Base-by-base conservation (phyloP, 1,140 invertebrate genomes). In the Aphelinus certus region DNA sequence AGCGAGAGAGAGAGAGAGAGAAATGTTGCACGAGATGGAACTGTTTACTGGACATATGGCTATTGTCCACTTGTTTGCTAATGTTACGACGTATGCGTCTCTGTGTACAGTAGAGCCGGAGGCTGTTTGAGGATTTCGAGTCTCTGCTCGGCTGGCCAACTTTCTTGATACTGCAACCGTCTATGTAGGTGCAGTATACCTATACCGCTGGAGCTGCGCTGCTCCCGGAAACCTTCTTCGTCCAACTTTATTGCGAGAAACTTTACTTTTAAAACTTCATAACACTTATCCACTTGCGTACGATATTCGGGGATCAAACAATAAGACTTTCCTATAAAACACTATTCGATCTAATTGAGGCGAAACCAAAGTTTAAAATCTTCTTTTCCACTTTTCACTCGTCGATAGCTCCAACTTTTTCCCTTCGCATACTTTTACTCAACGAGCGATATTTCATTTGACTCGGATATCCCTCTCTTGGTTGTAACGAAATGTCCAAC, bases 61-160 rank as follows among this genome's bases (percentile, higher is more conserved):
- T 56, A 55, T 56, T 67, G 65, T 55, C 51, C 43, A 43, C 53
- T 67, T 56, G 65, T 67, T 56, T 56, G 51, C 65, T 9, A 56
- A 56, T 57, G 53, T 67, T 56, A 67, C 51, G 65, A 46, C 65
- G 65, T 56, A 56, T n/a, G 53, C 42, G 53, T 45, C n/a, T 26
- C 26, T 7, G 45, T 7, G 64, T 66, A 53, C 42, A 67, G 53
- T 42, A 6, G 53, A 55, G 65, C 65, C 43, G 5, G 1, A 10
- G 65, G 53, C 43, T 67, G 65, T 67, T 67, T 67, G 65, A 67
- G 43, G 45, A 56, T 67, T 67, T 65, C 63, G 51, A n/a, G 53
- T 49, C 42, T 56, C 48, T n/a, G 51, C 10, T 7, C 43, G 3
- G 26, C 48, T 42, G 42, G 47, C 10, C 6, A 51, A 65, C 63